A percentile compares a stretch with the other conserved stretches of the same genome.
Evolutionary conservation across 2,113 vertebrate genomes (phyloP).

Genomic region (Gila orcuttii): DNA sequence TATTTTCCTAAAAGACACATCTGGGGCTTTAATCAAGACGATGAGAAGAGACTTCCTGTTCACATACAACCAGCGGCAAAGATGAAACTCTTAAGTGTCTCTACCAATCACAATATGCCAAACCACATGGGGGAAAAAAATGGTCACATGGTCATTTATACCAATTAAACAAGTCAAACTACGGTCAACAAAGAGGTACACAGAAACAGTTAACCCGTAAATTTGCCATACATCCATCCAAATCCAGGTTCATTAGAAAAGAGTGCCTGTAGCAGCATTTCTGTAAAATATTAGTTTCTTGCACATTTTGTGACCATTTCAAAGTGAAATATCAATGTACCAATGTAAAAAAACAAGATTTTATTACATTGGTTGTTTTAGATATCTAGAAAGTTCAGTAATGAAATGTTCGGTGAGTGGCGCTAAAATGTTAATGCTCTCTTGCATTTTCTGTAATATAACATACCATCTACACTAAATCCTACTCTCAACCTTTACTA

Average conservation of each 20-base stretch:
- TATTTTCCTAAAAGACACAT: constrained; percentile 11
- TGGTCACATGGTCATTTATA: background rate
- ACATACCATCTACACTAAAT: background rate
- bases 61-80: background rate
- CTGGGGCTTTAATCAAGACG: constrained; percentile 17
- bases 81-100: background rate
- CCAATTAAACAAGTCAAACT: constrained; percentile 18
- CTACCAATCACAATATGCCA: constrained; percentile 54
- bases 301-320: too few species aligned
- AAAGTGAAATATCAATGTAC: too few species aligned
- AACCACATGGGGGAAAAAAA: background rate
- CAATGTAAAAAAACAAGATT: too few species aligned
- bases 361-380: too few species aligned
- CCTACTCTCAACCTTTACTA: background rate
- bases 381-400: too few species aligned
- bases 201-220: background rate
- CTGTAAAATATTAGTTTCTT: background rate
- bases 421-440: too few species aligned
- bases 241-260: background rate
- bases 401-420: too few species aligned
- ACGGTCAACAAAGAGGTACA: constrained; percentile 14
- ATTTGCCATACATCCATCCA: background rate
- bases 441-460: too few species aligned
- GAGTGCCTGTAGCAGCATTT: background rate
- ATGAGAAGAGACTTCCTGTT: constrained; percentile 11